Base-by-base conservation (phyloP, 2,888 invertebrate species). In the Sepiola atlantica region DNA sequence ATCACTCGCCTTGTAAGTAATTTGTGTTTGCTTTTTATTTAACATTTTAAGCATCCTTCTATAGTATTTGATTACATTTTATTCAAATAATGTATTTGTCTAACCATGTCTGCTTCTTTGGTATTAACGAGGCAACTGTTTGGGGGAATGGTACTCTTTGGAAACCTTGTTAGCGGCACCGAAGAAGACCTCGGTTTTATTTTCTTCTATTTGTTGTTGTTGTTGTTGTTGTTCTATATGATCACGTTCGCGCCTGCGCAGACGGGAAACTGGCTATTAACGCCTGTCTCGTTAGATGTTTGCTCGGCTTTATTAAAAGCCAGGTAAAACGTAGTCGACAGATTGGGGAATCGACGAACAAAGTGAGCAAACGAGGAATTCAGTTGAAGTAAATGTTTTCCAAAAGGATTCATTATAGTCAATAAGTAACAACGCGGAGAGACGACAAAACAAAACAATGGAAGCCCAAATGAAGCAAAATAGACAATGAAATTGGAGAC, bases 181-280 rank as follows among this genome's bases (percentile, higher is more conserved):
- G n/a, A 77, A 77, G 77, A 77, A n/a, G n/a, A n/a, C n/a, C n/a
- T n/a, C n/a, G n/a, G n/a, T n/a, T n/a, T n/a, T n/a, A n/a, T n/a
- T n/a, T n/a, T n/a, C 4, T 45, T 45, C 4, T 45, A 4, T 2
- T 45, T 45, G 45, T 45, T 45, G 45, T 45, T 45, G 45, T 45
- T 45, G 45, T 45, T 45, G 45, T 45, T 45, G 45, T 45, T 45
- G 2, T 45, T 45, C 2, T 45, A 2, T 0, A 77, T 77, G n/a
- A 77, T 32, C n/a, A 45, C 45, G 45, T 45, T 77, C 77, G n/a
- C 77, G 77, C 77, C 77, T 32, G n/a, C 77, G 77, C 77, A 77
- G n/a, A 77, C 77, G 77, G 77, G 77, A 77, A 77, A n/a, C n/a
- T 77, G 77, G 77, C 77, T 77, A 77, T 77, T 77, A 77, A 77